Evolutionary conservation across 2,113 vertebrate species (phyloP).

Genomic region (Actinemys pallida): DNA sequence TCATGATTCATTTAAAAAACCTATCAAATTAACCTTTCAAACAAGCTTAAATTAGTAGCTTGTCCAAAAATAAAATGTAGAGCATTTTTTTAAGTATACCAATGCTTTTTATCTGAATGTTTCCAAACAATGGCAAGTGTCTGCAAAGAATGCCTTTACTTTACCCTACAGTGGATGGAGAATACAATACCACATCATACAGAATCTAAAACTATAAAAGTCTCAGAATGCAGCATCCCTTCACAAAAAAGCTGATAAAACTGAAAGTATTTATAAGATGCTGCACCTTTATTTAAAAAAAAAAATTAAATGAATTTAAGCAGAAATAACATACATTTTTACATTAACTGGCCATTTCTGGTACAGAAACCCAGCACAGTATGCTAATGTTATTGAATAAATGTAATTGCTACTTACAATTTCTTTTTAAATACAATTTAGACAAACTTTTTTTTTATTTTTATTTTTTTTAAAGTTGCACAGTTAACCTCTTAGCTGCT

Average conservation of each 20-base stretch:
- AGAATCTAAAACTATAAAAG: constrained; percentile 80
- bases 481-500: constrained; percentile 85
- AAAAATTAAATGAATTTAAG: constrained; percentile 85
- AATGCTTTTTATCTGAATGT: constrained; percentile 75
- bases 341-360: constrained; percentile 89
- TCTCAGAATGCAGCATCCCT: constrained; percentile 83
- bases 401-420: constrained; percentile 91
- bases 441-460: constrained; percentile 82
- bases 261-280: constrained; percentile 85
- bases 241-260: constrained; percentile 84
- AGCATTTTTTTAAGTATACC: constrained; percentile 72
- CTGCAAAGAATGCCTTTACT: constrained; percentile 78
- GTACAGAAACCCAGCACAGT: constrained; percentile 87
- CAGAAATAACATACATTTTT: constrained; percentile 89
- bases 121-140: constrained; percentile 80
- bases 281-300: constrained; percentile 84
- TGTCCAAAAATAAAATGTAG: constrained; percentile 81
- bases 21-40: constrained; percentile 87
- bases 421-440: constrained; percentile 89
- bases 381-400: constrained; percentile 89
- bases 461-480: constrained; percentile 78
- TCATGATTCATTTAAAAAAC: constrained; percentile 87
- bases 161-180: constrained; percentile 77
- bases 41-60: constrained; percentile 83
- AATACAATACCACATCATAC: constrained; percentile 75